Conservation (phyloP, 2,113 vertebrate genomes). For the Odobenus rosmarus region DNA sequence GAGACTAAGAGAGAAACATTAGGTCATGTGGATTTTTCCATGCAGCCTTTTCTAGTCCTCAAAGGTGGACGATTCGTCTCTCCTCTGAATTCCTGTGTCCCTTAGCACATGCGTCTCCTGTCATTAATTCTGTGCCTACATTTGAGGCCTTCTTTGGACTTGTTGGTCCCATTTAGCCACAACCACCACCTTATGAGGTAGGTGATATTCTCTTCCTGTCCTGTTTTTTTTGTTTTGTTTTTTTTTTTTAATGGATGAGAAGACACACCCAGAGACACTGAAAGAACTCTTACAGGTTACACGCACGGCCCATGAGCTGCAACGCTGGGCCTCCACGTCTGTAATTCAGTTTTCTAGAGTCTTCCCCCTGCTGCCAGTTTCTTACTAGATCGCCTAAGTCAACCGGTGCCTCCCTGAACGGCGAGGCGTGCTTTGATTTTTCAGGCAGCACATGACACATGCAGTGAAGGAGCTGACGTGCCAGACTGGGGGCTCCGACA, state of each 20-base stretch:
- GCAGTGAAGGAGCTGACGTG: neutral
- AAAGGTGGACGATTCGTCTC: neutral
- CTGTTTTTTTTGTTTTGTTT: neutral
- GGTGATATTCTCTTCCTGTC: neutral
- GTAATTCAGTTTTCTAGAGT: neutral
- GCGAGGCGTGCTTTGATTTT: neutral
- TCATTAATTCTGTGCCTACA: neutral
- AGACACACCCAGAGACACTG: neutral
- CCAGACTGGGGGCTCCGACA: fast-evolving
- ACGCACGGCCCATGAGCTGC: fast-evolving
- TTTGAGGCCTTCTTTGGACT: neutral
- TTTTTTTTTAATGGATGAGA: neutral
- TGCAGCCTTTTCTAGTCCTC: neutral
- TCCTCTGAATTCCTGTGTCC: neutral
- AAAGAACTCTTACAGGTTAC: neutral
- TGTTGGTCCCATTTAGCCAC: neutral
- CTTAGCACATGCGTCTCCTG: neutral
- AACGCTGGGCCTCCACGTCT: neutral
- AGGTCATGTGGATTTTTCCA: neutral
- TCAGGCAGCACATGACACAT: neutral
- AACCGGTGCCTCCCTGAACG: neutral
- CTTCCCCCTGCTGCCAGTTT: neutral
- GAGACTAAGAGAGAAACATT: neutral
- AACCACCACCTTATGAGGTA: neutral
- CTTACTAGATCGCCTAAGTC: neutral